Evolutionary conservation across 2,113 vertebrate species (phyloP).

Genomic region (Struthio camelus): DNA sequence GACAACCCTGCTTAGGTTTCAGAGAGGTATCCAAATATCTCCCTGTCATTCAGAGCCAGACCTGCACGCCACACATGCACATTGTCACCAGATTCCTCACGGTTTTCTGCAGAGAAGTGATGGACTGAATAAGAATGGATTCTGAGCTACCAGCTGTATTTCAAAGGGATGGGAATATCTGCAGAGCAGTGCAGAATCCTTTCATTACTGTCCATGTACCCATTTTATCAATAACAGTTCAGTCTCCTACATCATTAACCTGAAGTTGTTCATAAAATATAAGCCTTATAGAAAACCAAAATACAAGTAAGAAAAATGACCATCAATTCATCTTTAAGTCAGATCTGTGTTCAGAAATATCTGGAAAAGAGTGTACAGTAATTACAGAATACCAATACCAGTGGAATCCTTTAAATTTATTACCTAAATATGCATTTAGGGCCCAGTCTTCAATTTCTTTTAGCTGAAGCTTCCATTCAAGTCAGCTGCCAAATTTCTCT

Average conservation of each 20-base stretch:
- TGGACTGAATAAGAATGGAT: neutral
- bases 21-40: neutral
- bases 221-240: neutral
- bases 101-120: neutral
- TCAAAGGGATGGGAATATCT: neutral
- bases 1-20: neutral
- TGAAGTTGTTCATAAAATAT: neutral
- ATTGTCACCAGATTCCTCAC: conserved; percentile 2
- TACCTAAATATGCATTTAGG: neutral
- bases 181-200: neutral
- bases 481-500: neutral
- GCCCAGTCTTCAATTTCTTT: neutral
- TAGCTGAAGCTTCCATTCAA: neutral
- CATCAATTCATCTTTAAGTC: neutral
- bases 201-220: neutral
- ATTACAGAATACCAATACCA: neutral
- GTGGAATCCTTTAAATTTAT: neutral
- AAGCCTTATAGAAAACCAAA: neutral
- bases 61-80: neutral
- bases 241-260: neutral
- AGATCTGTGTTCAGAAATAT: neutral
- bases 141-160: neutral
- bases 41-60: neutral
- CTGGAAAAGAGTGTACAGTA: neutral
- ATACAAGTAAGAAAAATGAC: neutral